These are phyloP conservation scores for Scrobipalpa atriplicella DNA, from an alignment of 2,888 invertebrate genomes.

Conservation along the genomic window DNA sequence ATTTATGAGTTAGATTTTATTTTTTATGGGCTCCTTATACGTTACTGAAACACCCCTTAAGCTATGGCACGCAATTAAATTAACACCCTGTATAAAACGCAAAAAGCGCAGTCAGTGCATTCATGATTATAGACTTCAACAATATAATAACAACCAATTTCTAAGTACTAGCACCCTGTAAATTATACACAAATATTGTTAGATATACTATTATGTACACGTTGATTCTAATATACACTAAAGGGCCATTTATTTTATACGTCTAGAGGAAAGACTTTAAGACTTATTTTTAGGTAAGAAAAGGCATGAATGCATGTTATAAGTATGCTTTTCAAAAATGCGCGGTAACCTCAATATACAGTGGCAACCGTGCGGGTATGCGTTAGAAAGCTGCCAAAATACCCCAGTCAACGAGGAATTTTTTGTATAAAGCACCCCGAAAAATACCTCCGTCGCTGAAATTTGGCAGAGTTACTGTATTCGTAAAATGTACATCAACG, in stretches of 20 bases:
- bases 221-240: conserved; percentile 12
- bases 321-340: background rate
- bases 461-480: no score
- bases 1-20: no score
- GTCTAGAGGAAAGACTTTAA: background rate
- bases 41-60: no score
- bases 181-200: conserved; percentile 53
- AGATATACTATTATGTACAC: conserved; percentile 14
- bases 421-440: no score
- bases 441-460: no score
- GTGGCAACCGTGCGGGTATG: background rate
- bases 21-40: no score
- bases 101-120: conserved; percentile 53
- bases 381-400: conserved; percentile 3
- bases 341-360: background rate
- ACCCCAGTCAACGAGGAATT: no score
- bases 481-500: no score
- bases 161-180: conserved; percentile 74
- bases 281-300: background rate
- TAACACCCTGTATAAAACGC: no score
- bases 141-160: conserved; percentile 49
- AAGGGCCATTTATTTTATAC: conserved; percentile 15
- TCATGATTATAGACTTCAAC: conserved; percentile 46
- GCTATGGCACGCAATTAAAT: no score
- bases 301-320: background rate